These are phyloP conservation scores for Clarias laeviceps DNA, from an alignment of 2,797 vertebrate genomes.

Conservation along the genomic window DNA sequence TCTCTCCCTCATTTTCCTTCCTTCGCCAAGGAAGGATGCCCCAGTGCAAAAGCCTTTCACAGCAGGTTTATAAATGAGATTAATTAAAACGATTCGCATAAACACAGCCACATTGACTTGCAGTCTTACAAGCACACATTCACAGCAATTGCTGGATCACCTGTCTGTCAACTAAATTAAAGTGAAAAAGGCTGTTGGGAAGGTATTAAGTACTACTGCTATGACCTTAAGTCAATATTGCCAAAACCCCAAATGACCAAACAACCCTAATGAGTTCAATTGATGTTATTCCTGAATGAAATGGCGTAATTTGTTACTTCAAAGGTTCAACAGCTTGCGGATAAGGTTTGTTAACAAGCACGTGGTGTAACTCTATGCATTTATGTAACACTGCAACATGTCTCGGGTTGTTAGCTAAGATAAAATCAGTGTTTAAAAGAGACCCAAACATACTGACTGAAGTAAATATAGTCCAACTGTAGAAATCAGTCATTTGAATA, in stretches of 20 bases:
- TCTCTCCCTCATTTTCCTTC: slow-evolving; percentile 20
- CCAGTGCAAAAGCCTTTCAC: neutral
- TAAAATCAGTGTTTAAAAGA: neutral
- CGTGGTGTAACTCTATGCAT: neutral
- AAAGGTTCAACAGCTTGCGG: neutral
- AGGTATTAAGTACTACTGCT: neutral
- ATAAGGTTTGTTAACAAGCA: slow-evolving; percentile 10
- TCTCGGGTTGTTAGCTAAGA: neutral
- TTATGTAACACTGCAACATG: slow-evolving; percentile 14
- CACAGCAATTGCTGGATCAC: neutral
- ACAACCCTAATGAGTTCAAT: slow-evolving; percentile 25
- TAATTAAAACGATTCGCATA: slow-evolving; percentile 17
- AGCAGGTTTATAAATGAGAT: slow-evolving; percentile 24
- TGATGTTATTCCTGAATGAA: slow-evolving; percentile 16
- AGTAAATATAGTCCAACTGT: neutral
- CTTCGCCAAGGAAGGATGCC: slow-evolving; percentile 17
- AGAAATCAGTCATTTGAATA: neutral
- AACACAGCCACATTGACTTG: slow-evolving; percentile 8
- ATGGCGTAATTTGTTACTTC: slow-evolving; percentile 10
- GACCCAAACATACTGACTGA: neutral
- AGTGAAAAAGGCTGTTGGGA: slow-evolving; percentile 26
- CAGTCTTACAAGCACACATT: slow-evolving; percentile 1
- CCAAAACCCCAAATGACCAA: neutral
- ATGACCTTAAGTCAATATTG: slow-evolving; percentile 20
- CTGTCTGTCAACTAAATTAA: slow-evolving; percentile 20